phyloP scores from a whole-genome alignment of 2,113 vertebrate genomes.

The Bolborhynchus lineola region DNA sequence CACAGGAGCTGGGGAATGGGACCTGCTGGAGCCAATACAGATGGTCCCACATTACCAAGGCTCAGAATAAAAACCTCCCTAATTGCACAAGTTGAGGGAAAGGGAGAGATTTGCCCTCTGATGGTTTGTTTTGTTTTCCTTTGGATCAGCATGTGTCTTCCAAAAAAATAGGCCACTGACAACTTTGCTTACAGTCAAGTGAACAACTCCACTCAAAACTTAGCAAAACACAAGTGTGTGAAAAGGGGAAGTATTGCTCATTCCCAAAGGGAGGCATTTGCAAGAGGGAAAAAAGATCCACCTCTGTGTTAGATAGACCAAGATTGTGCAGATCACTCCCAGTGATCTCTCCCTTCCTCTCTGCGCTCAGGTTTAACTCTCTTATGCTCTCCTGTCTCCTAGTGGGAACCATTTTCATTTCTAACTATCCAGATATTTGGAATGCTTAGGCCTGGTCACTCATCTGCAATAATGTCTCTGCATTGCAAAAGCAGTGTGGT shows the following conservation, averaged over 20 bases:
- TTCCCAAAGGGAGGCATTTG: not conserved
- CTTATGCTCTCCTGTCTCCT: not conserved
- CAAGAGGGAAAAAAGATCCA: not conserved
- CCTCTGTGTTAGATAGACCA: not conserved
- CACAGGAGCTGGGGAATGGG: not conserved
- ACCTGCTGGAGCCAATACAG: constrained; percentile 1
- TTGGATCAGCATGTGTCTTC: not conserved
- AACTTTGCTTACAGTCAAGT: not conserved
- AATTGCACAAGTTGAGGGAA: not conserved
- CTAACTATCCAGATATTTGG: not conserved
- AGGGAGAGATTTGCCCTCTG: not conserved
- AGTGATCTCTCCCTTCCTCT: not conserved
- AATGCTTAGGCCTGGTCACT: not conserved
- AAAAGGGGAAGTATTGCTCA: not conserved
- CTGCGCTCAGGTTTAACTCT: not conserved
- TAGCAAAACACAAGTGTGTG: not conserved
- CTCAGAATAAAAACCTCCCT: not conserved
- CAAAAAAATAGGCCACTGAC: not conserved
- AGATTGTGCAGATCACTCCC: not conserved
- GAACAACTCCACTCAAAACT: not conserved
- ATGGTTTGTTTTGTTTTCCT: not conserved
- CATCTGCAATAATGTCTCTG: not conserved
- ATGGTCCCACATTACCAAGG: not conserved
- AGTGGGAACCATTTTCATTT: not conserved
- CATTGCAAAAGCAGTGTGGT: not conserved